These are phyloP conservation scores for Perizoma flavofasciatum DNA, from an alignment of 2,888 invertebrate species.

Conservation along the genomic window DNA sequence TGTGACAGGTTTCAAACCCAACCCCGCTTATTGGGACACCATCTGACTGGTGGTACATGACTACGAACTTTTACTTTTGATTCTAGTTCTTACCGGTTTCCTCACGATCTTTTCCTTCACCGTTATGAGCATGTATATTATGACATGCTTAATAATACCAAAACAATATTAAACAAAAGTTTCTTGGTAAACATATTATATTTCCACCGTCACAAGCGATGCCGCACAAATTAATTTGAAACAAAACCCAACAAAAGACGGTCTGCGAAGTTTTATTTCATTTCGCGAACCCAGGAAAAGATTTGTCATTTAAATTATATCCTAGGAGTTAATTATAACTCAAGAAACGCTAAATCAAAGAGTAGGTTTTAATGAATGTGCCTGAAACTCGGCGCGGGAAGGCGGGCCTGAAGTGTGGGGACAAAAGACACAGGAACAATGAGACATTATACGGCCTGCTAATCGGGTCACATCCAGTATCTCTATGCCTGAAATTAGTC, in stretches of 20 bases:
- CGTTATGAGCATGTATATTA: too few relatives aligned
- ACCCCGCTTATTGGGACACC: too few relatives aligned
- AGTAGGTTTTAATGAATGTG: constrained; percentile 33
- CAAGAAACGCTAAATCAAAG: constrained; percentile 33
- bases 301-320: constrained; percentile 40
- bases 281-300: constrained; percentile 30
- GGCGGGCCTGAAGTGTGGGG: constrained; percentile 5
- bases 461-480: constrained; percentile 40
- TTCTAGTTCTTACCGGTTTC: too few relatives aligned
- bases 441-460: constrained; percentile 35
- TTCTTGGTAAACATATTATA: constrained; percentile 13
- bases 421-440: constrained; percentile 36
- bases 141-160: neutral
- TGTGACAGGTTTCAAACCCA: too few relatives aligned
- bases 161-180: constrained; percentile 11
- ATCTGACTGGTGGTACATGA: too few relatives aligned
- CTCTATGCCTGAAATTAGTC: constrained; percentile 9
- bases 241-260: constrained; percentile 27
- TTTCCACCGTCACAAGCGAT: constrained; percentile 18
- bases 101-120: too few relatives aligned
- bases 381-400: constrained; percentile 17
- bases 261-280: constrained; percentile 26
- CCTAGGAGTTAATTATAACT: constrained; percentile 34
- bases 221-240: constrained; percentile 27
- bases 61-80: too few relatives aligned